Conservation (phyloP, 2,888 invertebrate species). For the Pseudolycoriella hygida region DNA sequence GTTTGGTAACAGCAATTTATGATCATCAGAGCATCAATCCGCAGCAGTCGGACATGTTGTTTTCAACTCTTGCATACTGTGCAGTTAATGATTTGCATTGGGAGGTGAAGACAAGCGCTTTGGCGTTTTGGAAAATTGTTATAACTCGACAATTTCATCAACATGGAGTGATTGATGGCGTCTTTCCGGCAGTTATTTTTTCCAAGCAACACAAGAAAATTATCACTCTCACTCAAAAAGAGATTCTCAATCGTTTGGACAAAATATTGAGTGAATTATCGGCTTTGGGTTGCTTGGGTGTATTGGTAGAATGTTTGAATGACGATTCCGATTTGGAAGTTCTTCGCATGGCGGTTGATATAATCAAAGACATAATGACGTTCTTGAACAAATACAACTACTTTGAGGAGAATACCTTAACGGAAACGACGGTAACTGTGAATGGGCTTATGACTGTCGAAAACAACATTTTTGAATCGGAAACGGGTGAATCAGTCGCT, state of each 20-base stretch:
- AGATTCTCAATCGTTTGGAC: conserved; percentile 35
- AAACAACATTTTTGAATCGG: neutral
- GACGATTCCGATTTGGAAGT: conserved; percentile 58
- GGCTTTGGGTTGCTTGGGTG: conserved; percentile 48
- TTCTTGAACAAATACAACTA: conserved; percentile 40
- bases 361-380: conserved; percentile 29
- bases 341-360: conserved; percentile 37
- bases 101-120: conserved; percentile 59
- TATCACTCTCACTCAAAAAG: conserved; percentile 46
- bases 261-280: conserved; percentile 51
- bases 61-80: conserved; percentile 44
- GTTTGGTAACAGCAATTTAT: conserved; percentile 45
- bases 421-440: conserved; percentile 1
- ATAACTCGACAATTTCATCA: conserved; percentile 44
- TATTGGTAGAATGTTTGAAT: conserved; percentile 43
- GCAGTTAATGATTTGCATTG: conserved; percentile 58
- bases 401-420: conserved; percentile 7
- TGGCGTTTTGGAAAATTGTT: conserved; percentile 54
- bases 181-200: conserved; percentile 61
- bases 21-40: conserved; percentile 41
- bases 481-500: conserved; percentile 11
- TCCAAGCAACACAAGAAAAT: conserved; percentile 64
- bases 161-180: conserved; percentile 72
- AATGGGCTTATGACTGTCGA: neutral
- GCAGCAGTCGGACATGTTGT: conserved; percentile 35